Evolutionary conservation across 2,888 invertebrate species (phyloP), one percentile per base, ranked within the genome.

Genomic region (Melanostoma scalare): DNA sequence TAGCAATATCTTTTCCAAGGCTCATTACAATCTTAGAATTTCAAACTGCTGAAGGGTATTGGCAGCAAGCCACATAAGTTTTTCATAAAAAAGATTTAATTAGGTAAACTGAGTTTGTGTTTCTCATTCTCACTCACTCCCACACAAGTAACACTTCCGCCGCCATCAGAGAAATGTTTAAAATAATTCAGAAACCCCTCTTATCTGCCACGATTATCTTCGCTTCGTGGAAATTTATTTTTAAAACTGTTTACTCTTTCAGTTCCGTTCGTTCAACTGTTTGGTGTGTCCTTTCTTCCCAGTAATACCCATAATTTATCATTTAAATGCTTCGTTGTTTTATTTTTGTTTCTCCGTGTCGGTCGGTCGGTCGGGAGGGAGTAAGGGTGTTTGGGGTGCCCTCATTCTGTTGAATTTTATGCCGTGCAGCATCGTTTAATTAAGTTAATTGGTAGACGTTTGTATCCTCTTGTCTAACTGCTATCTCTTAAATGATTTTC

Each of bases 381-480:
- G 20, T 20, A 20, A 1, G 20, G 20, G 20, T 20, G 35, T 46
- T 61, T 35, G 1, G 36, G 2, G 44, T 35, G 30, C 6, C 6
- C n/a, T 63, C 31, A 6, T 50, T 40, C 58, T n/a, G 20, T 38
- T 63, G 48, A 50, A 63, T n/a, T 63, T 63, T 36, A n/a, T 10
- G 46, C 20, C 10, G 35, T 38, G 4, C 50, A 9, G 36, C 48
- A 63, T 50, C 63, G 46, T 63, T 63, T 63, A 63, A 63, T 63
- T 63, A 63, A 63, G 63, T 63, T 63, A 50, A 63, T 63, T 63
- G 50, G 38, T 4, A 50, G 38, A 63, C 20, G 63, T 6, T 38
- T 9, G 8, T 30, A 20, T 38, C 46, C n/a, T 63, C 38, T n/a
- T 46, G 10, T 46, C 4, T 3, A 38, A 63, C 20, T 63, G 10